Evolutionary conservation across 2,888 invertebrate species (phyloP).

Genomic region (Drosophila hamatofila): DNA sequence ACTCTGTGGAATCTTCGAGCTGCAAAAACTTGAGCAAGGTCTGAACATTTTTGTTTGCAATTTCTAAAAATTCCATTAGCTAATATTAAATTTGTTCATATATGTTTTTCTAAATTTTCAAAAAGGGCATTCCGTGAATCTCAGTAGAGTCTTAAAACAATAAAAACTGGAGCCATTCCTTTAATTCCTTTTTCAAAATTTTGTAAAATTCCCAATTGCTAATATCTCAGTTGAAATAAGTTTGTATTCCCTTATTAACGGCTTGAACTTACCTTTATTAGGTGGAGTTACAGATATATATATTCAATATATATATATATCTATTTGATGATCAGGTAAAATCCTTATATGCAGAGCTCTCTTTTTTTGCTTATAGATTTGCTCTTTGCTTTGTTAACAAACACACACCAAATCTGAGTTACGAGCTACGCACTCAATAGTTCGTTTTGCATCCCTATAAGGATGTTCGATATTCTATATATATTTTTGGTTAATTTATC

Average conservation of each 20-base stretch:
- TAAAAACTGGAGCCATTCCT: background rate
- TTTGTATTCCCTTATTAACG: background rate
- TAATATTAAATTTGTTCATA: too few relatives aligned
- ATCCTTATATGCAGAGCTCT: slow-evolving; percentile 4
- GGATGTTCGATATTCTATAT: slow-evolving; percentile 43
- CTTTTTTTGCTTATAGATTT: background rate
- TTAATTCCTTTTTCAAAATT: background rate
- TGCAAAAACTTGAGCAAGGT: too few relatives aligned
- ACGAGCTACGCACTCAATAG: slow-evolving; percentile 36
- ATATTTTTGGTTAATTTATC: slow-evolving; percentile 1
- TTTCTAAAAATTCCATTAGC: too few relatives aligned
- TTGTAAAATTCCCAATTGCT: background rate
- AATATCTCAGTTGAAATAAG: background rate
- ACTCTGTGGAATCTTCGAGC: too few relatives aligned
- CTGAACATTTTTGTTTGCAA: too few relatives aligned
- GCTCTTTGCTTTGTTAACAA: slow-evolving; percentile 21
- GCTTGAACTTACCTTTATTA: slow-evolving; percentile 23
- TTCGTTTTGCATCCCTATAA: slow-evolving; percentile 55
- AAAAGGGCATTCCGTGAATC: background rate
- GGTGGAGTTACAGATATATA: background rate
- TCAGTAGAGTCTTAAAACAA: too few relatives aligned
- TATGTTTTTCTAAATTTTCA: too few relatives aligned
- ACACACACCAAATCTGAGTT: slow-evolving; percentile 26
- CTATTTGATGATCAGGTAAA: slow-evolving; percentile 17
- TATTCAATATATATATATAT: slow-evolving; percentile 7